Evolutionary conservation across 2,797 vertebrate species (phyloP), one percentile per base, ranked within the genome.

Genomic region (Syngnathus rostellatus): DNA sequence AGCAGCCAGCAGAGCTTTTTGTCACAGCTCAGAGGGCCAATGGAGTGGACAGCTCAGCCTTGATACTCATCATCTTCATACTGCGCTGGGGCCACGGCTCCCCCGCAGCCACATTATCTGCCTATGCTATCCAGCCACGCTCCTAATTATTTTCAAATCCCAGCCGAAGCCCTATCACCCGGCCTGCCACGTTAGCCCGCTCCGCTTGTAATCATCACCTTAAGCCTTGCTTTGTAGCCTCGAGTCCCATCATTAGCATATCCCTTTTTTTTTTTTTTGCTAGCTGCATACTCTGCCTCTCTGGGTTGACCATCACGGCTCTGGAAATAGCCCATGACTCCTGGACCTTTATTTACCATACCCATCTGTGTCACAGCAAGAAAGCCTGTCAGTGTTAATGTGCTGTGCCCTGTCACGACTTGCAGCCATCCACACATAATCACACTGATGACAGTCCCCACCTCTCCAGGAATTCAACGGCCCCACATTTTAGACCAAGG

Each of bases 1-100:
- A 90, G 89, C 92, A 83, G 91, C 86, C 90, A 93, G 91, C 89
- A 87, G 89, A 92, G 92, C 86, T 90, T 90, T 91, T 92, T 91
- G 90, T 93, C 93, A 93, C 84, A 84, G 89, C 92, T 89, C 91
- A 93, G 76, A 93, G 72, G 83, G 83, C 90, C 91, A 90, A 91
- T 92, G 78, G 93, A 93, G 91, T 86, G 91, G 92, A 90, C 90
- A 85, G 86, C 81, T 87, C 85, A 85, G 72, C 86, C 85, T 83
- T 77, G 84, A 82, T 87, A 81, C 85, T 87, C 86, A 85, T 89
- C 86, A 87, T 86, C 83, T 83, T 85, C 75, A 70, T 84, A 81
- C 74, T 63, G 25, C 73, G 79, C 81, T 74, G 74, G 72, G 55
- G 75, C 78, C 76, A 77, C 73, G 60, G 77, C 71, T 74, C 82